phyloP scores from a whole-genome alignment of 2,113 vertebrate species.

The Cichladusa arquata region DNA sequence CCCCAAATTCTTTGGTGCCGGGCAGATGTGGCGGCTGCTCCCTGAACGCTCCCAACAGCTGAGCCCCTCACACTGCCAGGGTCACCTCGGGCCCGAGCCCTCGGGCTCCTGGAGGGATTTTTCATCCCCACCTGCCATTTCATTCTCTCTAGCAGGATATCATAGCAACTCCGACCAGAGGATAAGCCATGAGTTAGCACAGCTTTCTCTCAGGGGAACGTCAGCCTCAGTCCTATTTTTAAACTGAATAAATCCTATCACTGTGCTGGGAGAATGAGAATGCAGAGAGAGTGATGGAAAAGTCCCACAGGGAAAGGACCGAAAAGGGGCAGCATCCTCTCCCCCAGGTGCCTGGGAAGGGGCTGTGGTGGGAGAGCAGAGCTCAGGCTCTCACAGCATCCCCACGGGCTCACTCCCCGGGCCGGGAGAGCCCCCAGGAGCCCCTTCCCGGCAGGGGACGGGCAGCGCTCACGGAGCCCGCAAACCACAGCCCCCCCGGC shows the following conservation, averaged over 20 bases:
- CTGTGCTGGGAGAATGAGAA: background rate
- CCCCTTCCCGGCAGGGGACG: background rate
- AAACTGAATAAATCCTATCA: background rate
- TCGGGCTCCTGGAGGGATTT: background rate
- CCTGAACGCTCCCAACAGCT: accelerated
- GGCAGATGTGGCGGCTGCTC: background rate
- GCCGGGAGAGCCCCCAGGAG: accelerated
- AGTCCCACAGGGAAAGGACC: background rate
- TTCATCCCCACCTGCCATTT: background rate
- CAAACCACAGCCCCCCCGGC: background rate
- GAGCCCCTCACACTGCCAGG: background rate
- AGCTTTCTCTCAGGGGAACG: conserved; percentile 31
- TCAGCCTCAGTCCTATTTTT: conserved; percentile 56
- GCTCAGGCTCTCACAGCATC: accelerated
- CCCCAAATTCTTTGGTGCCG: accelerated
- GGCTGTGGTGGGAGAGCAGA: accelerated
- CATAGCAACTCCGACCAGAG: background rate
- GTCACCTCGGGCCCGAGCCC: background rate
- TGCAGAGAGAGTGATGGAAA: background rate
- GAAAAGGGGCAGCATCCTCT: background rate
- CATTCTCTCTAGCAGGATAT: background rate
- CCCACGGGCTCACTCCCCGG: accelerated
- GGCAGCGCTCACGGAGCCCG: background rate
- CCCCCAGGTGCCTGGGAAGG: accelerated
- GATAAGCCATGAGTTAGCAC: conserved; percentile 48